Percentiles rank a stretch among this genome's conserved stretches.
These are phyloP conservation scores for Oreohelix idahoensis DNA, from an alignment of 1,140 invertebrate species.

Conservation along the genomic window DNA sequence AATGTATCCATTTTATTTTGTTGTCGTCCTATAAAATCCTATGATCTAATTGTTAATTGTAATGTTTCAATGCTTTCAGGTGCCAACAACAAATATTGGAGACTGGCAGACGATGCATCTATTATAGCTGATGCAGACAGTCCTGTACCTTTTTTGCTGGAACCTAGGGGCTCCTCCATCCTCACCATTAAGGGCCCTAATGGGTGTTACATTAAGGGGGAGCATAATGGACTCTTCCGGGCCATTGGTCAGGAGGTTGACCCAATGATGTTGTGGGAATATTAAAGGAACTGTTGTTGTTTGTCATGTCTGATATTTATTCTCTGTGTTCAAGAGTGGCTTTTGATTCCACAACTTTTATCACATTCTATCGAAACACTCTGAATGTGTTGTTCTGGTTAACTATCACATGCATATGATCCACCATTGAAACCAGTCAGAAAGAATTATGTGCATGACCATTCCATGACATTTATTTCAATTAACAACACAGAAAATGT, in stretches of 20 bases:
- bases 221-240: conserved; percentile 94
- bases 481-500: no score
- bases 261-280: conserved; percentile 65
- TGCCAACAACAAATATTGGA: conserved; percentile 89
- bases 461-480: no score
- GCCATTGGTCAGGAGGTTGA: conserved; percentile 82
- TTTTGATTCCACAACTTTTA: background rate
- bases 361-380: background rate
- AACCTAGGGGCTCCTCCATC: conserved; percentile 91
- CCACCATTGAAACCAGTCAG: no score
- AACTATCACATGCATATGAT: no score
- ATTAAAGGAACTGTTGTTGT: conserved; percentile 45
- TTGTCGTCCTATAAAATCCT: no score
- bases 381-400: background rate
- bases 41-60: background rate
- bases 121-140: conserved; percentile 87
- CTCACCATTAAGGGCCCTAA: conserved; percentile 87
- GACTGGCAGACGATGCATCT: conserved; percentile 83
- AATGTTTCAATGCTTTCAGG: conserved; percentile 76
- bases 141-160: conserved; percentile 88
- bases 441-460: no score
- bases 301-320: background rate
- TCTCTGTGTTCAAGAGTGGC: background rate
- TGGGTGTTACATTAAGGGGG: conserved; percentile 89
- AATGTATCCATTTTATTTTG: no score